Evolutionary conservation across 2,113 vertebrate species (phyloP).

Genomic region (Acrocephalus arundinaceus): DNA sequence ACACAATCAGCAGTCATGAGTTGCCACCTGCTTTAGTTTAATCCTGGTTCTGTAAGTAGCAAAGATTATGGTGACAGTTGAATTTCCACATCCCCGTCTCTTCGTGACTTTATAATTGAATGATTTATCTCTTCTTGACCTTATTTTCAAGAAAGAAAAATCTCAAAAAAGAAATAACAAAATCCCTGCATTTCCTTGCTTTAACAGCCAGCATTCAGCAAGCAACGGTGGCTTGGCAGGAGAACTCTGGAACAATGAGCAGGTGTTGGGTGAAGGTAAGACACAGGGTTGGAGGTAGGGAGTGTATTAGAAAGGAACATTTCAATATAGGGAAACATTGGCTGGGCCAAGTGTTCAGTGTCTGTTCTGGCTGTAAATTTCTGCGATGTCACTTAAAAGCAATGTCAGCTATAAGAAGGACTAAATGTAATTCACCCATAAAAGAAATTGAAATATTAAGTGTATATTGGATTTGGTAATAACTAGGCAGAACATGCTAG

Average conservation of each 20-base stretch:
- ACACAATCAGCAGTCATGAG: background rate
- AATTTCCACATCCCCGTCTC: background rate
- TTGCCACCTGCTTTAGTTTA: background rate
- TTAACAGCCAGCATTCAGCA: background rate
- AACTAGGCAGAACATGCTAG: background rate
- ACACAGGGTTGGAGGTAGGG: background rate
- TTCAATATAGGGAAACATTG: background rate
- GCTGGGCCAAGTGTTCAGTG: background rate
- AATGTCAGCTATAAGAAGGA: background rate
- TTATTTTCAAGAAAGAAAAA: background rate
- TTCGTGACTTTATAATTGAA: background rate
- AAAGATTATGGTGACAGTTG: background rate
- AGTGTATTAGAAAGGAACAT: background rate
- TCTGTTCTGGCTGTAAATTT: background rate
- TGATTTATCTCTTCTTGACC: background rate
- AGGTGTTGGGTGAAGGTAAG: background rate
- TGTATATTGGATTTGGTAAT: background rate
- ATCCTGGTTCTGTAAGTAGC: background rate
- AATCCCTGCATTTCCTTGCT: background rate
- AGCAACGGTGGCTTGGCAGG: background rate
- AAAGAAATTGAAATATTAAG: constrained; percentile 13
- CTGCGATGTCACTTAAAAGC: background rate
- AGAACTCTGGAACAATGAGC: background rate
- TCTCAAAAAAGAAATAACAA: background rate
- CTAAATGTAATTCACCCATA: background rate